Percentiles rank a stretch among this genome's conserved stretches.
These are phyloP conservation scores for Thamnophis elegans DNA, from an alignment of 2,797 vertebrate species.

Conservation along the genomic window DNA sequence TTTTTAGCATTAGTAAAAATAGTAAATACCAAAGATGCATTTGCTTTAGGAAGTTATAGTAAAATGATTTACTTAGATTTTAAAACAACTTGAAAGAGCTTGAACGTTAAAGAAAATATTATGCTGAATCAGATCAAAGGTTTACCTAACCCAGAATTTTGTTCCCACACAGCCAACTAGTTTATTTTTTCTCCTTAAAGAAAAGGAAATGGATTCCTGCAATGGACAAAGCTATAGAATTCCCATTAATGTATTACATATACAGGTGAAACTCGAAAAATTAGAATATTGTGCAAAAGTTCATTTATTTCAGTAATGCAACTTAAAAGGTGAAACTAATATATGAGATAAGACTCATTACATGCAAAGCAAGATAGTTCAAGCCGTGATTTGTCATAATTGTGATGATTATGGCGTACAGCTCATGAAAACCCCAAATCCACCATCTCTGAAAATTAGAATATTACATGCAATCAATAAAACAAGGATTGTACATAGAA, in stretches of 20 bases:
- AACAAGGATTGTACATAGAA: too few relatives aligned
- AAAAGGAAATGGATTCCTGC: background rate
- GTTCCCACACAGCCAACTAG: background rate
- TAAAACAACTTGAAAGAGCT: background rate
- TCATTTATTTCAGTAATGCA: too few relatives aligned
- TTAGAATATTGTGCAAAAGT: too few relatives aligned
- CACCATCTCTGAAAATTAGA: too few relatives aligned
- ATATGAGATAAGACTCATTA: too few relatives aligned
- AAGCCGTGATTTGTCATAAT: too few relatives aligned
- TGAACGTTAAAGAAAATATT: background rate
- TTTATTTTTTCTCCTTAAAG: background rate
- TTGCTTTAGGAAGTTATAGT: background rate
- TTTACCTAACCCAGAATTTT: background rate
- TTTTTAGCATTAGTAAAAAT: constrained; percentile 36
- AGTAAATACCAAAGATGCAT: constrained; percentile 24
- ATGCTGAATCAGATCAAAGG: background rate
- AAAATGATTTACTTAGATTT: background rate
- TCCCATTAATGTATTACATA: background rate
- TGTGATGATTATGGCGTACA: too few relatives aligned
- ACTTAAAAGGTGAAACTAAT: too few relatives aligned
- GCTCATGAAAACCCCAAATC: too few relatives aligned
- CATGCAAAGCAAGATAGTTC: too few relatives aligned
- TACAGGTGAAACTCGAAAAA: too few relatives aligned
- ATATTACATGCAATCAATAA: too few relatives aligned
- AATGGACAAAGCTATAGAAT: background rate